Base-by-base conservation (phyloP, 2,113 vertebrate species). In the Tychaedon coryphoeus region DNA sequence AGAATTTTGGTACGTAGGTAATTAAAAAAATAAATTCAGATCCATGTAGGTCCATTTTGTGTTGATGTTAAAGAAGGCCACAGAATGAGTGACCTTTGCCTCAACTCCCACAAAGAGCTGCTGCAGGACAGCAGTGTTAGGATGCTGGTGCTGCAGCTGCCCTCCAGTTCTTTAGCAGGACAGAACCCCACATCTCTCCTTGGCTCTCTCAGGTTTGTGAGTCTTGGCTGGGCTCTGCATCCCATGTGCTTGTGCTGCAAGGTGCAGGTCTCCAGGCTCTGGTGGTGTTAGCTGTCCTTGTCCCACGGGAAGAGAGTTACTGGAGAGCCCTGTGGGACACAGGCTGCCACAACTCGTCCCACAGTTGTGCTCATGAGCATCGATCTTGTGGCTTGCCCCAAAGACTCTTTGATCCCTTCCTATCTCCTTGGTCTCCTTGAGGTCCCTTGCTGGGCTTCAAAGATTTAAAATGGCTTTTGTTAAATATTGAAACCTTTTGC, bases 221-320 rank as follows among this genome's bases (percentile, higher is more conserved):
- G 24, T 11, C 50, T 31, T 22, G 28, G 38, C 62, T 92, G 75
- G 40, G 16, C 34, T 19, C 6, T 9, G 40, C 8, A 15, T 25
- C 3, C 0, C 12, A 6, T 3, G n/a, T 34, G 28, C 33, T n/a
- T 43, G 61, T 4, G 2, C 17, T 47, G 62, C 40, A 43, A 67
- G 50, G 62, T 10, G 26, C 25, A 83, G 23, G 10, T 62, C 74
- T 74, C 40, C 1, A 5, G 25, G 24, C 22, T 19, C 40, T 48
- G 56, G 11, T 65, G 71, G 5, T 60, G 40, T 18, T 67, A 50
- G 17, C 43, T 0, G 1, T 38, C n/a, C 38, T 61, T 5, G 7
- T 73, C 25, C 13, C 24, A 2, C 22, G 34, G 14, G 6, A 62
- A 17, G 0, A 4, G 10, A 0, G 0, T 50, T 50, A 20, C 5